Evolutionary conservation across 2,797 vertebrate genomes (phyloP).

Genomic region (Melopsittacus undulatus): DNA sequence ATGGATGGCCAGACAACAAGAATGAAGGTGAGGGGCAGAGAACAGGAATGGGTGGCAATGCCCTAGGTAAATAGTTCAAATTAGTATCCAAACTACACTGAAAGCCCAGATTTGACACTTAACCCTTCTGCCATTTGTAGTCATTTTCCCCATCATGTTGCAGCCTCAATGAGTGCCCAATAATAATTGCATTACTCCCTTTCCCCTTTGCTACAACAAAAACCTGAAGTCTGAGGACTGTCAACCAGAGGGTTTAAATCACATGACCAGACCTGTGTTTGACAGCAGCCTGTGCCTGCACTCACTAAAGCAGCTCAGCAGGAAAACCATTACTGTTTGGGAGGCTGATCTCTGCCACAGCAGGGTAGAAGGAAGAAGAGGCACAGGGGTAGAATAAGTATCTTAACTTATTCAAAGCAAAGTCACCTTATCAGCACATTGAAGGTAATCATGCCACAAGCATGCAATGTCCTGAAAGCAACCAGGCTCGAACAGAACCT

Average conservation of each 20-base stretch:
- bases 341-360: accelerated
- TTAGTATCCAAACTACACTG: background rate
- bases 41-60: background rate
- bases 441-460: background rate
- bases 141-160: background rate
- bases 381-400: background rate
- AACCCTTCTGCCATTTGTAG: background rate
- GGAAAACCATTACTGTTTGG: background rate
- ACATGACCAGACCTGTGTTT: background rate
- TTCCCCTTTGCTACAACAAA: background rate
- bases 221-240: background rate
- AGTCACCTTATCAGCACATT: background rate
- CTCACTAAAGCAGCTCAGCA: background rate
- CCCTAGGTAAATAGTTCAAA: background rate
- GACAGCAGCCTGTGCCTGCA: background rate
- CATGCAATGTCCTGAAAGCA: background rate
- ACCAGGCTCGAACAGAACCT: background rate
- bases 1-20: background rate
- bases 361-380: background rate
- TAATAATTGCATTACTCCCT: background rate
- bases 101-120: background rate
- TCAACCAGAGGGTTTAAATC: background rate
- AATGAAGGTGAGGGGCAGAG: background rate
- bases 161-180: background rate
- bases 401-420: background rate